Evolutionary conservation across 2,113 vertebrate species (phyloP), one percentile per base, ranked within the genome.

Genomic region (Calyptommatus sinebrachiatus): DNA sequence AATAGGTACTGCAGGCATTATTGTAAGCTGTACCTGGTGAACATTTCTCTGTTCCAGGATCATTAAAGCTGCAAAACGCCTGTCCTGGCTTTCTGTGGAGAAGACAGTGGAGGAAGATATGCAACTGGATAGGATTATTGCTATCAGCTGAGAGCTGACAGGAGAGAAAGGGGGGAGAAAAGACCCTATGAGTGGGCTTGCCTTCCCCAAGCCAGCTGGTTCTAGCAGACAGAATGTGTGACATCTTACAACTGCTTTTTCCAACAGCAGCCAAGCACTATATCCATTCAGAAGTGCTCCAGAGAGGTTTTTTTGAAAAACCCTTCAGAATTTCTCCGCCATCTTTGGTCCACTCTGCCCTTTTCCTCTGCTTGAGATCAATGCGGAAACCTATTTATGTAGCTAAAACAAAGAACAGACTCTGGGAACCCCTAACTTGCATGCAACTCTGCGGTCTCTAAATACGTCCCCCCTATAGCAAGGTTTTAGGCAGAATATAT

Each of bases 401-500:
- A 18, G 18, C 29, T 21, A 24, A 31, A 62, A 74, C 9, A 21
- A 46, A 75, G 61, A 45, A 7, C 26, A 31, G 5, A 12, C 7
- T 61, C 28, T 22, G 3, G 61, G 29, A 53, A 28, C 20, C 2
- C 20, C 12, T 18, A 10, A 61, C 68, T 12, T 12, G 28, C 18
- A 61, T 26, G 22, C n/a, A 57, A 7, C 12, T 60, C 71, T 41
- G 35, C 8, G 0, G 2, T 24, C 5, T 60, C 63, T 57, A 31
- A 46, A 61, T 16, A 29, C 26, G 50, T 41, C 35, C 31, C 71
- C 72, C 21, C 41, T 29, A 68, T 26, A 69, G 41, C 31, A 8
- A 29, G 79, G 50, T 70, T n/a, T n/a, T 61, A 73, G 70, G 35
- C 50, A 69, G 71, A 66, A 80, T 41, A 67, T 41, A 68, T 57